Conservation (phyloP, 2,888 invertebrate species). For the Toxonevra muliebris region DNA sequence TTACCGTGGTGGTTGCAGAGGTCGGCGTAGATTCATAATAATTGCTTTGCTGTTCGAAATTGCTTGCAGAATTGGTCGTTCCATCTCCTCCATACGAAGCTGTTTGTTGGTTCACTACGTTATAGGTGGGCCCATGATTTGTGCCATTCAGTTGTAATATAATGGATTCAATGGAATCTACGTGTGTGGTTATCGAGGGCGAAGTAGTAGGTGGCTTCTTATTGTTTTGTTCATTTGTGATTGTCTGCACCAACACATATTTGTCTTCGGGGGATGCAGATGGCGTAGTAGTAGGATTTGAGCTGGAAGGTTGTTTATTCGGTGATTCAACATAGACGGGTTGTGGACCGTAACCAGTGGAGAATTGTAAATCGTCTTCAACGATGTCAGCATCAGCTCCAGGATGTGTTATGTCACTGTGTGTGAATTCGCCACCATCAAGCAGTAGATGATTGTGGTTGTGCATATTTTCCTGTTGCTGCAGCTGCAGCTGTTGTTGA, state of each 20-base stretch:
- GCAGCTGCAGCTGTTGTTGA: conserved; percentile 20
- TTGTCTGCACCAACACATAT: conserved; percentile 56
- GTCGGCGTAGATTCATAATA: conserved; percentile 29
- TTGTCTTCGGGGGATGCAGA: conserved; percentile 65
- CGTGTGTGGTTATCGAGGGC: conserved; percentile 63
- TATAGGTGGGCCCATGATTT: conserved; percentile 62
- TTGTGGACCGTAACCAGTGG: conserved; percentile 67
- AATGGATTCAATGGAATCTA: conserved; percentile 70
- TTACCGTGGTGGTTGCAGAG: conserved; percentile 51
- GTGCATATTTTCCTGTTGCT: conserved; percentile 36
- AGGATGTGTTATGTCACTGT: conserved; percentile 71
- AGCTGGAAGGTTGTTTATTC: conserved; percentile 61
- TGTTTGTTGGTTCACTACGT: conserved; percentile 50
- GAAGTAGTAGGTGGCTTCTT: conserved; percentile 53
- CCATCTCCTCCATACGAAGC: conserved; percentile 41
- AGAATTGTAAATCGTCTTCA: conserved; percentile 68
- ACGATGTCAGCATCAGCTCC: conserved; percentile 73
- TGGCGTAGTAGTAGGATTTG: conserved; percentile 37
- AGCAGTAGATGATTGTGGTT: conserved; percentile 52
- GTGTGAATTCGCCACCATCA: conserved; percentile 64
- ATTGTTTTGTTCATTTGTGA: conserved; percentile 48
- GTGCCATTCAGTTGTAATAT: conserved; percentile 70
- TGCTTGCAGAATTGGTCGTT: conserved; percentile 33
- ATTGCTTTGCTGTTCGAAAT: conserved; percentile 35
- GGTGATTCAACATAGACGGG: conserved; percentile 59